Evolutionary conservation across 2,888 invertebrate species (phyloP).

Genomic region (Acrocera orbiculus): DNA sequence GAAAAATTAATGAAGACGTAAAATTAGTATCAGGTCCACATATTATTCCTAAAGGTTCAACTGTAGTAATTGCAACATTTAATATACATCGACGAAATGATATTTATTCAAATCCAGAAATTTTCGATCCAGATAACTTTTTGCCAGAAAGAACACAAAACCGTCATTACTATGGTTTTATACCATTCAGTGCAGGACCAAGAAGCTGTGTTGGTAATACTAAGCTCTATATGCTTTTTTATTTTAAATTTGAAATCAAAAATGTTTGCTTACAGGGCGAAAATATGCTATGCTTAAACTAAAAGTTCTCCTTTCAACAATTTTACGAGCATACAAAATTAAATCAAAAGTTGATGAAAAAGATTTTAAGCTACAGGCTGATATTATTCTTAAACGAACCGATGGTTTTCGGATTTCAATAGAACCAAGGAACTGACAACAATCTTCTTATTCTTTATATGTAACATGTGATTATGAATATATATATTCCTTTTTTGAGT

Average conservation of each 20-base stretch:
- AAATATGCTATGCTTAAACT: slow-evolving; percentile 66
- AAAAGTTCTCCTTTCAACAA: slow-evolving; percentile 53
- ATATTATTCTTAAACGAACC: slow-evolving; percentile 54
- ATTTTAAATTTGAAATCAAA: too few relatives aligned
- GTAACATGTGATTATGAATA: too few relatives aligned
- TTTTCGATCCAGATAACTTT: slow-evolving; percentile 65
- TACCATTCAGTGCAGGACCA: slow-evolving; percentile 67
- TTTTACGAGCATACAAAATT: slow-evolving; percentile 48
- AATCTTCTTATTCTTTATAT: too few relatives aligned
- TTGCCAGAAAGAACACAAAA: slow-evolving; percentile 55
- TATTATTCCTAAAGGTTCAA: slow-evolving; percentile 49
- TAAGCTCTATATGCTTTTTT: too few relatives aligned
- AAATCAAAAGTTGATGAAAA: slow-evolving; percentile 44
- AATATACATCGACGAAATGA: slow-evolving; percentile 48
- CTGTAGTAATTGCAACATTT: slow-evolving; percentile 47
- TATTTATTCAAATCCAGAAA: slow-evolving; percentile 49
- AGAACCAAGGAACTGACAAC: slow-evolving; percentile 44
- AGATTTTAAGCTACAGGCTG: slow-evolving; percentile 49
- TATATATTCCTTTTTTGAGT: too few relatives aligned
- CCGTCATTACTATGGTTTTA: slow-evolving; percentile 61
- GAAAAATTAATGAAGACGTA: slow-evolving; percentile 49
- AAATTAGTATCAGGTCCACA: slow-evolving; percentile 43
- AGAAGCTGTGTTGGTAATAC: slow-evolving; percentile 58
- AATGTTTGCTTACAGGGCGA: slow-evolving; percentile 35
- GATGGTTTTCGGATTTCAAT: slow-evolving; percentile 54